These are phyloP conservation scores for Lepidochrysops patricia DNA, from an alignment of 2,888 invertebrate species.

Conservation along the genomic window DNA sequence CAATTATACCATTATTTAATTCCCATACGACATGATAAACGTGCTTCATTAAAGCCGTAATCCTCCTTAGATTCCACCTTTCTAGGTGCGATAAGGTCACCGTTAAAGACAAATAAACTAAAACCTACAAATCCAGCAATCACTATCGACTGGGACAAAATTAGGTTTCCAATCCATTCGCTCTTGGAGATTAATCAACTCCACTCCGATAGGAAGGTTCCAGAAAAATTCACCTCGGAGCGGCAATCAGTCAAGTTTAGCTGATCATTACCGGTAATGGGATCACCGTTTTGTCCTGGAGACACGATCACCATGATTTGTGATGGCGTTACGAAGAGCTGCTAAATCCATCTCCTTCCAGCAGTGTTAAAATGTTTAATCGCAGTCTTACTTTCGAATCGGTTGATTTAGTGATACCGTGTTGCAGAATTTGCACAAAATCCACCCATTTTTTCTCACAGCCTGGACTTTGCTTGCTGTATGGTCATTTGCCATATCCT, in stretches of 20 bases:
- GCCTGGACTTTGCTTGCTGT: not conserved
- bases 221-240: constrained; percentile 53
- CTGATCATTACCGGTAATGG: constrained; percentile 59
- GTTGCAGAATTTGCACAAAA: too few species aligned
- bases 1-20: too few species aligned
- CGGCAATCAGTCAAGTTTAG: constrained; percentile 65
- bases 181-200: constrained; percentile 29
- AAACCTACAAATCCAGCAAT: constrained; percentile 1
- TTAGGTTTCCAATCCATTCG: not conserved
- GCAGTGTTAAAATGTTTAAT: not conserved
- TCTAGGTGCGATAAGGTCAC: not conserved
- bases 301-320: not conserved
- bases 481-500: not conserved
- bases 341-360: not conserved
- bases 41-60: not conserved
- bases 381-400: not conserved
- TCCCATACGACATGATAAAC: not conserved
- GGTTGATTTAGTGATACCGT: not conserved
- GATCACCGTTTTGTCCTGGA: constrained; percentile 42
- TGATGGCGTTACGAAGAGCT: not conserved
- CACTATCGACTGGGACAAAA: not conserved
- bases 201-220: constrained; percentile 45
- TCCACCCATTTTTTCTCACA: too few species aligned
- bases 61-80: not conserved
- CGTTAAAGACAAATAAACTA: not conserved